A percentile compares a stretch with the other conserved stretches of the same genome.
These are phyloP conservation scores for Drosophila leonis DNA, from an alignment of 2,888 invertebrate genomes.

Conservation along the genomic window DNA sequence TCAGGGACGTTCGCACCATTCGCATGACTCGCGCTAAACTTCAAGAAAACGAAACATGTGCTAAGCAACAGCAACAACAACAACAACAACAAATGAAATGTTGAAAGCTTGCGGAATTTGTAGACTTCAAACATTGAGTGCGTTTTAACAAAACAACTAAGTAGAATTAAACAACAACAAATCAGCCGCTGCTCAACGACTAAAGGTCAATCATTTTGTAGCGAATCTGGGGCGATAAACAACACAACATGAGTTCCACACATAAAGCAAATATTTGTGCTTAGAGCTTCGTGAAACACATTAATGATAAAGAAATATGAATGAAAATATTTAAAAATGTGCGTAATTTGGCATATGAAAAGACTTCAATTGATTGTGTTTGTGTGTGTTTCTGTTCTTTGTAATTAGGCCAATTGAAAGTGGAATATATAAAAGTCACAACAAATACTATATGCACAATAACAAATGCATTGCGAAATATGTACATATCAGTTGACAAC, in stretches of 20 bases:
- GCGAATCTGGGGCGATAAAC: constrained; percentile 61
- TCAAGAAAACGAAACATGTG: constrained; percentile 19
- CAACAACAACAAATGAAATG: constrained; percentile 18
- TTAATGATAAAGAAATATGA: constrained; percentile 11
- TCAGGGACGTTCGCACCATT: constrained; percentile 42
- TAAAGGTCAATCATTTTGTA: constrained; percentile 69
- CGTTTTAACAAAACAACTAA: constrained; percentile 19
- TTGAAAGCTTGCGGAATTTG: constrained; percentile 23
- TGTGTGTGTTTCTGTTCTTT: neutral
- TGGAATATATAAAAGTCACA: neutral
- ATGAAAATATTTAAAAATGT: constrained; percentile 1
- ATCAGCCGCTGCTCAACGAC: constrained; percentile 36
- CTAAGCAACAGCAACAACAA: neutral
- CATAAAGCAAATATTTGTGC: constrained; percentile 8
- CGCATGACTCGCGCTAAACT: constrained; percentile 28
- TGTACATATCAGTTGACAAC: constrained; percentile 26
- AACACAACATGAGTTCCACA: constrained; percentile 46
- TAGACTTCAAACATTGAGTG: constrained; percentile 31
- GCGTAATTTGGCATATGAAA: neutral
- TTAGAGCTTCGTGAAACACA: constrained; percentile 11
- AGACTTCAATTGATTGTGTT: neutral
- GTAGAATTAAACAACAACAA: constrained; percentile 20
- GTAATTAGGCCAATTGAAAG: neutral
- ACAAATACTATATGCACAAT: neutral
- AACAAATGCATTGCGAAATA: constrained; percentile 4